phyloP scores from a whole-genome alignment of 2,797 vertebrate species.

The Hydrocynus forskahlii region DNA sequence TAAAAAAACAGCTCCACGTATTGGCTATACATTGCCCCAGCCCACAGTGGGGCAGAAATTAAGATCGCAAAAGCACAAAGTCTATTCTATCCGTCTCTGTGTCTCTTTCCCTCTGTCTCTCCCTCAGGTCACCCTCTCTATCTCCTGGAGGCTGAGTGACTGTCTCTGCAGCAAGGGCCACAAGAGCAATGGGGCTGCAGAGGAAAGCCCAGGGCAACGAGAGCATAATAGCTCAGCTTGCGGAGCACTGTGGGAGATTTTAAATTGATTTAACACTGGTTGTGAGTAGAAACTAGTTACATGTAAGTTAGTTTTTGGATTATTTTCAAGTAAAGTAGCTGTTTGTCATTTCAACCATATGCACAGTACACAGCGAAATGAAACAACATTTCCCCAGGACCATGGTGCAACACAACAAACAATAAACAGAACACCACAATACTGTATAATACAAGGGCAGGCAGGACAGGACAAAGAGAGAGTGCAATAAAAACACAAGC shows the following conservation, averaged over 20 bases:
- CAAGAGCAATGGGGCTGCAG: not conserved
- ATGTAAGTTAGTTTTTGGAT: too few species aligned
- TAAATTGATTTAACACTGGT: not conserved
- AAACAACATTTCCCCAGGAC: too few species aligned
- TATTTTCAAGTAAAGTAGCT: too few species aligned
- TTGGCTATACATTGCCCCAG: not conserved
- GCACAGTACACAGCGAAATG: too few species aligned
- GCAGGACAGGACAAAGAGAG: too few species aligned
- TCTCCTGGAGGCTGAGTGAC: not conserved
- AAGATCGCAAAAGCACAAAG: constrained; percentile 39
- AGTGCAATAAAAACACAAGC: too few species aligned
- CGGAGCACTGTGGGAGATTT: not conserved
- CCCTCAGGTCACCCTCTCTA: not conserved
- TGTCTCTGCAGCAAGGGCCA: not conserved
- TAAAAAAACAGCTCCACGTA: not conserved
- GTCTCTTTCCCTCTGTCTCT: constrained; percentile 27
- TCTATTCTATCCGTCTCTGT: constrained; percentile 12
- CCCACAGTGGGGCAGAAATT: not conserved
- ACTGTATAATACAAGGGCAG: too few species aligned
- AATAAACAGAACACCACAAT: too few species aligned
- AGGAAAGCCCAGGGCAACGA: not conserved
- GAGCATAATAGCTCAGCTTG: not conserved
- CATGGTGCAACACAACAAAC: too few species aligned
- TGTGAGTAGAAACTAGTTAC: not conserved
- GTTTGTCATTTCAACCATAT: too few species aligned